Evolutionary conservation across 1,140 invertebrate species (phyloP).

Genomic region (Bombus breviceps): DNA sequence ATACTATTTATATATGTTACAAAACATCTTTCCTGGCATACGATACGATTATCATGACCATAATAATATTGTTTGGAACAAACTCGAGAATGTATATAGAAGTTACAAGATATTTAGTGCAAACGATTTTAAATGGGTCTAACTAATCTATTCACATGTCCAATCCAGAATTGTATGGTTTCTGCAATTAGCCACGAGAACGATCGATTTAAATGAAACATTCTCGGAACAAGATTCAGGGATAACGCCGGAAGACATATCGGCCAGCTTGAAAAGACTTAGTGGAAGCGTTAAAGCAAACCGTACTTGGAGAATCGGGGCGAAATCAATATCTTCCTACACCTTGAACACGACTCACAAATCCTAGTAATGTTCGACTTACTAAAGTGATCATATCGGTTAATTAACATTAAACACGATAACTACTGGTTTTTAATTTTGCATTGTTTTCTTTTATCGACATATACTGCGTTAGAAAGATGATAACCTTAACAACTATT

Average conservation of each 20-base stretch:
- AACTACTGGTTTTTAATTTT: too few species aligned
- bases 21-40: too few species aligned
- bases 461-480: too few species aligned
- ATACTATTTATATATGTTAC: too few species aligned
- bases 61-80: too few species aligned
- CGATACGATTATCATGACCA: too few species aligned
- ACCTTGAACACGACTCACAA: neutral
- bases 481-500: too few species aligned
- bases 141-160: neutral
- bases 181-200: neutral
- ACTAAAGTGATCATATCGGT: neutral
- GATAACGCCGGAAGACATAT: constrained; percentile 25
- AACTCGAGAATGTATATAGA: too few species aligned
- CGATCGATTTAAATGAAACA: constrained; percentile 1
- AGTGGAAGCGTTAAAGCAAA: constrained; percentile 31
- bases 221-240: neutral
- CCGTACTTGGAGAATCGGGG: constrained; percentile 7
- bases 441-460: too few species aligned
- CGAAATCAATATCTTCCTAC: constrained; percentile 20
- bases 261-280: constrained; percentile 20
- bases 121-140: neutral
- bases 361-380: neutral
- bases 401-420: neutral
- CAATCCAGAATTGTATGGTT: neutral
- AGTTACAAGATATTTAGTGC: too few species aligned